Conservation (phyloP, 2,113 vertebrate species). For the Leucopsar rothschildi region DNA sequence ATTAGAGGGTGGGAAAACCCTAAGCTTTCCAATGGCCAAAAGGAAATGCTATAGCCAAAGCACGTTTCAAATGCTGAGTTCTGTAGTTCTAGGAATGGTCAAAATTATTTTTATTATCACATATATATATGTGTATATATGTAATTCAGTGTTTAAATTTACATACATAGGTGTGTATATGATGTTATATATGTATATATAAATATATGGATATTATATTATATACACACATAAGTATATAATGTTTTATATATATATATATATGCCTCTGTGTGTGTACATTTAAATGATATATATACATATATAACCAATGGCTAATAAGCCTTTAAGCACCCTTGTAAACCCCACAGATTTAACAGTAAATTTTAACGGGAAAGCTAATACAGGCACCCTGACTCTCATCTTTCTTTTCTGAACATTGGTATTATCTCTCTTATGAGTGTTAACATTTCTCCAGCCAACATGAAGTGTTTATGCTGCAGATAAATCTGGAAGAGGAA, state of each 20-base stretch:
- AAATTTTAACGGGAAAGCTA: not conserved
- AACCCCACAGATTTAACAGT: not conserved
- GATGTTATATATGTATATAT: not conserved
- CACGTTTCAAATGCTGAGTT: not conserved
- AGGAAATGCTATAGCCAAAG: not conserved
- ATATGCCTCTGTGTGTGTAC: accelerated
- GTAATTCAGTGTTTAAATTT: not conserved
- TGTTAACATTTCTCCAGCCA: not conserved
- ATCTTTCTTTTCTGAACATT: not conserved
- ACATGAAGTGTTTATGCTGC: not conserved
- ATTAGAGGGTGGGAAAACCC: not conserved
- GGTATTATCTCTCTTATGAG: not conserved
- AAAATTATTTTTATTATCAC: not conserved
- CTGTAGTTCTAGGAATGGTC: not conserved
- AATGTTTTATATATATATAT: not conserved
- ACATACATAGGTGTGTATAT: not conserved
- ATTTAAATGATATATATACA: not conserved
- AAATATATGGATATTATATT: no score
- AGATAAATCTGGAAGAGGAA: not conserved
- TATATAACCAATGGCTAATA: not conserved
- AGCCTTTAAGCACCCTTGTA: not conserved
- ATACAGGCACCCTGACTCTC: not conserved
- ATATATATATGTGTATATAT: not conserved
- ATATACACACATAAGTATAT: no score
- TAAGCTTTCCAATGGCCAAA: not conserved